Conservation (phyloP, 2,113 vertebrate genomes). For the Trematomus loennbergii region DNA sequence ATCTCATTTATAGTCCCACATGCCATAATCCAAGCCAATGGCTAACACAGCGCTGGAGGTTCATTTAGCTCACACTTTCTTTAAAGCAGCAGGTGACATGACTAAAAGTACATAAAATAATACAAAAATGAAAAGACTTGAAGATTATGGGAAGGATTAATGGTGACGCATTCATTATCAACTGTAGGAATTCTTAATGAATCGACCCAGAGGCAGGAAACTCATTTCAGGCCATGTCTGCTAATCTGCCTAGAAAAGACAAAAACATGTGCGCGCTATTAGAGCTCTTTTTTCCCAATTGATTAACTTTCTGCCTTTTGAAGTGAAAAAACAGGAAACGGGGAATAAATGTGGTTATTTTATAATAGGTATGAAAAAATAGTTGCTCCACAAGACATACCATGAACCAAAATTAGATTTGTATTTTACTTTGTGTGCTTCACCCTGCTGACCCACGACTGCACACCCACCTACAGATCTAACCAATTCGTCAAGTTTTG, state of each 20-base stretch:
- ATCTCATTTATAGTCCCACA: background rate
- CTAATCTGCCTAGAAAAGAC: background rate
- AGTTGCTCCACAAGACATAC: too few relatives aligned
- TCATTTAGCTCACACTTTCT: slow-evolving; percentile 46
- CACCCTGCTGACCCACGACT: too few relatives aligned
- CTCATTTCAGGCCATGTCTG: background rate
- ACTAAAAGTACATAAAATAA: slow-evolving; percentile 26
- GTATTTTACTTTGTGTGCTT: too few relatives aligned
- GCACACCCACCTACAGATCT: too few relatives aligned
- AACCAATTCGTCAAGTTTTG: too few relatives aligned
- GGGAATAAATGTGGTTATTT: too few relatives aligned
- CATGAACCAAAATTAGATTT: too few relatives aligned
- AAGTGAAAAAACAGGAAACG: too few relatives aligned
- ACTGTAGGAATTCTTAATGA: slow-evolving; percentile 33
- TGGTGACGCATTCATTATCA: background rate
- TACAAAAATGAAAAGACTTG: slow-evolving; percentile 20
- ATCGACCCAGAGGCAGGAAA: background rate
- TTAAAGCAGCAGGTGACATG: slow-evolving; percentile 37
- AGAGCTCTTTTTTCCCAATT: too few relatives aligned
- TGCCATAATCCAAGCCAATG: background rate
- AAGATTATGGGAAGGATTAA: slow-evolving; percentile 35
- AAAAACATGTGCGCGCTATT: background rate
- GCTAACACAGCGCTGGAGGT: background rate
- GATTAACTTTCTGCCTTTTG: too few relatives aligned
- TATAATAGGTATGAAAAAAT: too few relatives aligned